Evolutionary conservation across 1,140 invertebrate species (phyloP), one percentile per base, ranked within the genome.

Genomic region (Pseudomyrmex gracilis): DNA sequence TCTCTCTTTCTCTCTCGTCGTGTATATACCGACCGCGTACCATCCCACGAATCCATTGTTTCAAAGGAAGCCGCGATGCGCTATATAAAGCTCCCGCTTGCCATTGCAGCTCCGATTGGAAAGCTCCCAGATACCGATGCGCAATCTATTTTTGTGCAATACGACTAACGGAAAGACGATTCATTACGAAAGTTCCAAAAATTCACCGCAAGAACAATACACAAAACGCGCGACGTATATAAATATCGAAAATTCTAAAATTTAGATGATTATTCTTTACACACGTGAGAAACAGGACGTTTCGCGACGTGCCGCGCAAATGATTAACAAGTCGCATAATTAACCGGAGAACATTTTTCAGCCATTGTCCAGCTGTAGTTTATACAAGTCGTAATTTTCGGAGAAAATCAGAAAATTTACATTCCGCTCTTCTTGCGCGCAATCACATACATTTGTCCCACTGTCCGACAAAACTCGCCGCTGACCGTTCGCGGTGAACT

Each of bases 91-190:
- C 57, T 58, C 24, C n/a, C 15, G 57, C n/a, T 70, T 24, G 13
- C 13, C 43, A 68, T 57, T 77, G 49, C 45, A 3, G 49, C n/a
- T n/a, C n/a, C 74, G 17, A 77, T 77, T 68, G 74, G 74, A 78
- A 57, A 78, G 20, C 51, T 17, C 20, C 10, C 63, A 57, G 63
- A 67, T 55, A 13, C 15, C 20, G 20, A 55, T 64, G 49, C 43
- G 15, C 22, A 24, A 57, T 0, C 43, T 57, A 78, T 77, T 68
- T 77, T 77, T 68, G 57, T 78, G 7, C 10, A 53, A 76, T 45
- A 22, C 5, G 7, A 78, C 55, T 20, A 15, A 78, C 9, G 45
- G 63, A 55, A 55, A 45, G 4, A 45, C 55, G 13, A 77, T 77
- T 47, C 13, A 67, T 77, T 45, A 17, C 57, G 15, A 1, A 15